phyloP scores from a whole-genome alignment of 2,797 vertebrate species.

The Chrosomus eos region DNA sequence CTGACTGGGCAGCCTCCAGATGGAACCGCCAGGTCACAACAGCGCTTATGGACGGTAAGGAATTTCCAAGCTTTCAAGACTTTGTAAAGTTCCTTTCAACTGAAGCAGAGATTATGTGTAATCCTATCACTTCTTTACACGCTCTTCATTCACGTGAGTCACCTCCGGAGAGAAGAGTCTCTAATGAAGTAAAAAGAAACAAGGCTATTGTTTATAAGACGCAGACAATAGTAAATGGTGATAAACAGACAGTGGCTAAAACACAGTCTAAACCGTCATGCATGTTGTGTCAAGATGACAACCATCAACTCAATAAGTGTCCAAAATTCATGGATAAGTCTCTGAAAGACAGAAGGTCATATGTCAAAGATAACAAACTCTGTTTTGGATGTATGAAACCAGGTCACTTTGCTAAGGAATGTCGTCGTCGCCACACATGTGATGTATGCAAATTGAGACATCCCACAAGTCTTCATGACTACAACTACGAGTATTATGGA shows the following conservation, averaged over 20 bases:
- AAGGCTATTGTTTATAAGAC: neutral
- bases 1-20: neutral
- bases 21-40: neutral
- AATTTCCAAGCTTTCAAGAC: neutral
- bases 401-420: neutral
- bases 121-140: neutral
- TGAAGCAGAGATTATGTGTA: neutral
- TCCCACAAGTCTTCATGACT: neutral
- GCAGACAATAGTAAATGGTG: neutral
- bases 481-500: neutral
- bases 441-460: neutral
- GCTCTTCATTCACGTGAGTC: neutral
- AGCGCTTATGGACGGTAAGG: neutral
- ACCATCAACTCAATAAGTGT: neutral
- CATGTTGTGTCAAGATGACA: neutral
- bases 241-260: neutral
- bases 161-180: neutral
- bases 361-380: neutral
- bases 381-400: neutral
- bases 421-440: neutral
- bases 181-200: neutral
- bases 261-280: neutral
- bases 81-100: neutral
- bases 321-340: neutral
- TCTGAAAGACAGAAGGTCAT: neutral